A percentile compares a stretch with the other conserved stretches of the same genome.
Evolutionary conservation across 2,113 vertebrate species (phyloP).

Genomic region (Cyphotilapia sp.): DNA sequence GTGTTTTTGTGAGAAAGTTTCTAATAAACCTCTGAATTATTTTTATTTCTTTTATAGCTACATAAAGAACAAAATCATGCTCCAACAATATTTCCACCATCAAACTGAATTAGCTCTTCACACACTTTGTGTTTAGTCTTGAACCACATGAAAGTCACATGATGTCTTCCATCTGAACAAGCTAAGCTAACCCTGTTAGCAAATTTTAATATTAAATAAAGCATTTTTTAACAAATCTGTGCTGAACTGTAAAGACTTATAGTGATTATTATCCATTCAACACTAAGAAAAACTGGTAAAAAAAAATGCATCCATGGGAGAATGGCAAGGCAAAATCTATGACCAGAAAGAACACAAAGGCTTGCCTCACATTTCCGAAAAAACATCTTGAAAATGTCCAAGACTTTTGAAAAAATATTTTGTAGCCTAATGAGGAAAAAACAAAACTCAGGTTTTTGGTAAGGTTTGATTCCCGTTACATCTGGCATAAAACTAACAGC

Average conservation of each 20-base stretch:
- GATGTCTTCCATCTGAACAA: background rate
- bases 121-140: background rate
- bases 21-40: background rate
- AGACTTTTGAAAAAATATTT: background rate
- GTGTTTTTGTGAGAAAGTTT: background rate
- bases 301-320: background rate
- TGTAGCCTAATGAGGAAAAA: background rate
- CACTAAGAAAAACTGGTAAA: background rate
- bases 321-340: background rate
- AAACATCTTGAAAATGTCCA: background rate
- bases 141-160: background rate
- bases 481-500: background rate
- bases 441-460: background rate
- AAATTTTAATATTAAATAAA: background rate
- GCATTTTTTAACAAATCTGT: background rate
- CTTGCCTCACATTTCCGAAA: rapidly evolving
- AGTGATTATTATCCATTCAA: background rate
- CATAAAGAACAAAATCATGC: background rate
- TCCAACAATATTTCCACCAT: background rate
- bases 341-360: background rate
- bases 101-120: background rate
- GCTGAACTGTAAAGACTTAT: background rate
- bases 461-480: background rate
- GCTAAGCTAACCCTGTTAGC: background rate
- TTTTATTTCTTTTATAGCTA: background rate